Evolutionary conservation across 2,797 vertebrate genomes (phyloP).

Genomic region (Bufotes viridis): DNA sequence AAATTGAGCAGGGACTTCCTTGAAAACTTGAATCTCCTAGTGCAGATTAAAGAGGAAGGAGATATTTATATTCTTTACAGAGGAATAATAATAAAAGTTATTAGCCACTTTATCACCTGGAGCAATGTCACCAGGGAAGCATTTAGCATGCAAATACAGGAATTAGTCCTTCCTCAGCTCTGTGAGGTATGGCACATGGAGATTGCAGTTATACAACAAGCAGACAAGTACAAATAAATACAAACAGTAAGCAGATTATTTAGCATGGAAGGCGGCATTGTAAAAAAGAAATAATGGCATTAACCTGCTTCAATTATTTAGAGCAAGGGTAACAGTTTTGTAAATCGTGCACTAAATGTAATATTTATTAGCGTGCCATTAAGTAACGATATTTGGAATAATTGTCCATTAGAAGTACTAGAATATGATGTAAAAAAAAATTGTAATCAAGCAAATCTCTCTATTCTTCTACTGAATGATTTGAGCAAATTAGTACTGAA

Average conservation of each 20-base stretch:
- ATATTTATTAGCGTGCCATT: not conserved
- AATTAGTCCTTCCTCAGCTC: conserved; percentile 54
- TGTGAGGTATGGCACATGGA: conserved; percentile 62
- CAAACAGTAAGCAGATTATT: conserved; percentile 40
- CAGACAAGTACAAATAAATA: conserved; percentile 57
- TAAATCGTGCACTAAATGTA: not conserved
- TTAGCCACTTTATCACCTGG: conserved; percentile 68
- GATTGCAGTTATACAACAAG: conserved; percentile 57
- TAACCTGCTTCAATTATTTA: conserved; percentile 23
- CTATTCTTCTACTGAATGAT: not conserved
- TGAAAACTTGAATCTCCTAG: conserved; percentile 64
- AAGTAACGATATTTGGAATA: not conserved
- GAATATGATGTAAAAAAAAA: not conserved
- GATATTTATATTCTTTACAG: conserved; percentile 65
- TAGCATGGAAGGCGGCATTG: conserved; percentile 44
- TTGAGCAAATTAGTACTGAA: not conserved
- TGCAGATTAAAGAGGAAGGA: conserved; percentile 62
- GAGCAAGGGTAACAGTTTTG: not conserved
- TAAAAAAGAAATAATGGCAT: conserved; percentile 4
- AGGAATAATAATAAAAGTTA: conserved; percentile 69
- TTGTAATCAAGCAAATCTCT: not conserved
- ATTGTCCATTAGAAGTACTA: not conserved
- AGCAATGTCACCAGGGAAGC: conserved; percentile 64
- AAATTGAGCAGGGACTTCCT: conserved; percentile 66
- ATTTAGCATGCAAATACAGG: conserved; percentile 66